phyloP scores from a whole-genome alignment of 2,113 vertebrate genomes.

The Pedionomus torquatus region DNA sequence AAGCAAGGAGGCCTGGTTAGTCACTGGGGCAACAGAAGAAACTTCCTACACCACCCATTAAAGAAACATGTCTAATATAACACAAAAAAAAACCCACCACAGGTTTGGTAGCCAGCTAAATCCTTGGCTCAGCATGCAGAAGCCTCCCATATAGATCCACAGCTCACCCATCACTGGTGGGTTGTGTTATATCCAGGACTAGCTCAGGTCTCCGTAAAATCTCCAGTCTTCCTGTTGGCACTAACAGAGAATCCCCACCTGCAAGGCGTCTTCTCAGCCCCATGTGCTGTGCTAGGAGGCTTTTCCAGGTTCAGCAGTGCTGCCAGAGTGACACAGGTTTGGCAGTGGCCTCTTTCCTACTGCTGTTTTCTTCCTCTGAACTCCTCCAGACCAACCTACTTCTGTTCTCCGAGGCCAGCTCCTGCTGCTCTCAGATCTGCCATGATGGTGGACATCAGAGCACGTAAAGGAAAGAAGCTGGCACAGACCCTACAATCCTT shows the following conservation, averaged over 20 bases:
- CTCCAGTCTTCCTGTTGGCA: not conserved
- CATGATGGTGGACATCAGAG: too few species aligned
- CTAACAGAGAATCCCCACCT: not conserved
- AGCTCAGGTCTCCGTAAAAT: not conserved
- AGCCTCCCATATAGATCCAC: not conserved
- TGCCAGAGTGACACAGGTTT: not conserved
- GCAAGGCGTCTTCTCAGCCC: accelerated
- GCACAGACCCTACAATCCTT: not conserved
- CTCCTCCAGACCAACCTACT: not conserved
- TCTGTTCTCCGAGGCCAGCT: accelerated
- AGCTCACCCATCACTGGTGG: not conserved
- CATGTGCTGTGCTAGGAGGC: not conserved
- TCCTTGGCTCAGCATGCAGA: not conserved
- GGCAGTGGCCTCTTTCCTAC: not conserved
- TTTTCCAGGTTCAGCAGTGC: not conserved
- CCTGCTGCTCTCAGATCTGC: not conserved
- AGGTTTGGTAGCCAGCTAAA: not conserved
- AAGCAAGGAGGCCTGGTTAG: not conserved
- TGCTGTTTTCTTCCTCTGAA: not conserved
- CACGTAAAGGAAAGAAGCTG: not conserved
- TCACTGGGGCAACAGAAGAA: not conserved
- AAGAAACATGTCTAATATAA: not conserved
- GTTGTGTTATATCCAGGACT: not conserved
- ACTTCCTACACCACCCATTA: not conserved
- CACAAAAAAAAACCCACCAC: not conserved